phyloP scores from a whole-genome alignment of 2,113 vertebrate genomes.

The Cromileptes altivelis region DNA sequence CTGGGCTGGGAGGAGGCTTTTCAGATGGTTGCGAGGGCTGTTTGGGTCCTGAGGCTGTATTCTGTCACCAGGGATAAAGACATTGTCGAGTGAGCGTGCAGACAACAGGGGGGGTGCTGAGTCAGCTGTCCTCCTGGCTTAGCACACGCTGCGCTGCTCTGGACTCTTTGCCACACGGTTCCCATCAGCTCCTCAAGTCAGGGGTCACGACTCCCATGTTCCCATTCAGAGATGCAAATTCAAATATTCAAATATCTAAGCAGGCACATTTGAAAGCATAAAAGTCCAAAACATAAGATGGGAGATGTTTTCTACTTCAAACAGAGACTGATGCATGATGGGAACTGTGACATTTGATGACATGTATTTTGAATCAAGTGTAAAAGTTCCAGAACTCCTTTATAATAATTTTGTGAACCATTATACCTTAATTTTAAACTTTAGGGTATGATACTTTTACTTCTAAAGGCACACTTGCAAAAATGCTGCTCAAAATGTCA shows the following conservation, averaged over 20 bases:
- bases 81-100: slow-evolving; percentile 76
- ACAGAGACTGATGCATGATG: not conserved
- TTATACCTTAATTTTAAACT: not conserved
- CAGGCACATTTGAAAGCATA: not conserved
- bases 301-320: not conserved
- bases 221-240: not conserved
- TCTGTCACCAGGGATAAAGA: slow-evolving; percentile 75
- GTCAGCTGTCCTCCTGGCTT: slow-evolving; percentile 78
- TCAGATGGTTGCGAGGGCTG: slow-evolving; percentile 45
- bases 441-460: not conserved
- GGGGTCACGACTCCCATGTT: not conserved
- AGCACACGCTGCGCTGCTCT: slow-evolving; percentile 67
- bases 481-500: not conserved
- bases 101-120: slow-evolving; percentile 76
- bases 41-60: slow-evolving; percentile 62
- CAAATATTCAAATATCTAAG: not conserved
- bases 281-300: not conserved
- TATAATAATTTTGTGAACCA: not conserved
- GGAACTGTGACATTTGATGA: not conserved
- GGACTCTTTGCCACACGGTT: slow-evolving; percentile 37
- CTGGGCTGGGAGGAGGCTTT: slow-evolving; percentile 51
- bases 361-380: not conserved
- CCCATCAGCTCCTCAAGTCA: slow-evolving; percentile 51
- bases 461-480: not conserved
- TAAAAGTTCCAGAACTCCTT: not conserved